A percentile compares a stretch with the other conserved stretches of the same genome.
These are phyloP conservation scores for Tragelaphus strepsiceros DNA, from an alignment of 2,113 vertebrate species.

Conservation along the genomic window DNA sequence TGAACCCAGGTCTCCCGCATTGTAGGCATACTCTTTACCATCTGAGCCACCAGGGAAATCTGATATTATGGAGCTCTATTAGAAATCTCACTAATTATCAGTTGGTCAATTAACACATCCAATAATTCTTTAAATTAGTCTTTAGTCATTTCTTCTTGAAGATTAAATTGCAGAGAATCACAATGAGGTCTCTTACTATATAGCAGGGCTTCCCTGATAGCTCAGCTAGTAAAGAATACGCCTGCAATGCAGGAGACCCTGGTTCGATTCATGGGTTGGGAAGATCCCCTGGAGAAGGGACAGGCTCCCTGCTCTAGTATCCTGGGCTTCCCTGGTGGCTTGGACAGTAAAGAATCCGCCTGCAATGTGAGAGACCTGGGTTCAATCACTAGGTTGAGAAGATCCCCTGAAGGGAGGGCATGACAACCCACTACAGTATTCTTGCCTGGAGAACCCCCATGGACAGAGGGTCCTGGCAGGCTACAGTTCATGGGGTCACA, in stretches of 20 bases:
- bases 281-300: neutral
- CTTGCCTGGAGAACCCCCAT: neutral
- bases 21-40: neutral
- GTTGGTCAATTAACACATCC: neutral
- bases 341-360: neutral
- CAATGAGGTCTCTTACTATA: neutral
- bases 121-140: neutral
- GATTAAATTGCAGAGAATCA: neutral
- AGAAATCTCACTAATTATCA: conserved; percentile 3
- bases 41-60: neutral
- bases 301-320: neutral
- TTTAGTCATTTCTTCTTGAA: neutral
- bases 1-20: neutral
- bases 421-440: neutral
- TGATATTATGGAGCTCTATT: neutral
- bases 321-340: neutral
- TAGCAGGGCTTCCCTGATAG: neutral
- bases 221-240: neutral
- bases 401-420: neutral
- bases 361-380: neutral
- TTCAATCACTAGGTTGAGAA: neutral
- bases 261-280: neutral
- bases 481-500: neutral
- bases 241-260: neutral
- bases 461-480: neutral